Base-by-base conservation (phyloP, 2,113 vertebrate genomes). In the Platysteira castanea region DNA sequence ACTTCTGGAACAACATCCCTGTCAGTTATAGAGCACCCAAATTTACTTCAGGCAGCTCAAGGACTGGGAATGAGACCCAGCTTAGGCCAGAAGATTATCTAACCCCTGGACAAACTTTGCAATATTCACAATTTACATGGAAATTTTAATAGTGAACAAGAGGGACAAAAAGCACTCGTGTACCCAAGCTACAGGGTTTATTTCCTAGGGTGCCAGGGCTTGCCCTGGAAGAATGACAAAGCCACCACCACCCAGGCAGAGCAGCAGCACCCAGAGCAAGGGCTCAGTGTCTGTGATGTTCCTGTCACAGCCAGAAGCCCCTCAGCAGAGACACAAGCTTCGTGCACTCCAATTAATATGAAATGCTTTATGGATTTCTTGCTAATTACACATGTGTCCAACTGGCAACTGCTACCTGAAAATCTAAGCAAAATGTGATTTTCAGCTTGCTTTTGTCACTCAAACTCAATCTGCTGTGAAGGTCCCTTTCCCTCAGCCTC, bases 381-480 rank as follows among this genome's bases (percentile, higher is more conserved):
- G 49, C 18, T 35, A 56, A 81, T 33, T 60, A 50, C 16, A 56
- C 22, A n/a, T 10, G 73, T 69, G 76, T 4, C 27, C 39, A 71
- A 47, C 10, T 26, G 24, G 46, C 28, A 95, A 52, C 21, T 44
- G 11, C 18, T 31, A 57, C 28, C 42, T 64, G 9, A 60, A 79
- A 47, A 71, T 16, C 49, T 24, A 10, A 18, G 26, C 22, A 12
- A 39, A 68, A 5, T 0, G 2, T 0, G 0, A 47, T 28, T 88
- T 82, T 30, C 63, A 37, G 33, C 30, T 11, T 61, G 50, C 28
- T 77, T 83, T 80, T 77, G 50, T 73, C 64, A 74, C 5, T 1
- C 23, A 61, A 53, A 15, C 23, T 69, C 37, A 21, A 60, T 7
- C 4, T 64, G 49, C 31, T 79, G 11, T 5, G 26, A 83, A 64